Conservation (phyloP, 2,113 vertebrate genomes). For the Oxygymnocypris stewartii region DNA sequence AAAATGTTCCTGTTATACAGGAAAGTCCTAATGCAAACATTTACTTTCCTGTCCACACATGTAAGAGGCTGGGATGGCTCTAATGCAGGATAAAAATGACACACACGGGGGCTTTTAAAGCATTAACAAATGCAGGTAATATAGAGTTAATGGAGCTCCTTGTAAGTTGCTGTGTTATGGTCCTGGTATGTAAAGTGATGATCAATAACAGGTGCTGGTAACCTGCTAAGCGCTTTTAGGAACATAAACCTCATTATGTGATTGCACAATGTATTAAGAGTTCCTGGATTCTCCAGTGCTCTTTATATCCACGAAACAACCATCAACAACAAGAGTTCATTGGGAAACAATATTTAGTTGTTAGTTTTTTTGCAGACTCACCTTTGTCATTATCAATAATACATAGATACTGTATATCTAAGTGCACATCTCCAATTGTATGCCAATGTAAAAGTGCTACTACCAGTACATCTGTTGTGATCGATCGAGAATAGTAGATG, state of each 20-base stretch:
- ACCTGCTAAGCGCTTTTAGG: conserved; percentile 65
- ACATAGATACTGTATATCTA: neutral
- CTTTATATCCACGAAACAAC: conserved; percentile 9
- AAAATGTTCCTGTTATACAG: conserved; percentile 41
- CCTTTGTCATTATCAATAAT: conserved; percentile 19
- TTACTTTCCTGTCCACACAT: neutral
- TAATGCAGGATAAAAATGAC: conserved; percentile 30
- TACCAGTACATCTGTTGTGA: neutral
- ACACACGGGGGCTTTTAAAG: conserved; percentile 24
- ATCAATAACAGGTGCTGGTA: conserved; percentile 62
- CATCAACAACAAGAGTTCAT: neutral
- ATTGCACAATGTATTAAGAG: conserved; percentile 62
- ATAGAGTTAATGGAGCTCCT: conserved; percentile 62
- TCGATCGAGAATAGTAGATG: conserved; percentile 1
- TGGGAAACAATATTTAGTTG: neutral
- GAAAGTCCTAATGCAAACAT: conserved; percentile 56
- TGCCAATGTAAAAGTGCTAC: neutral
- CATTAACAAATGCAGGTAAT: conserved; percentile 37
- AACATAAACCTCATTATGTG: conserved; percentile 61
- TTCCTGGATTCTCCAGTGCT: neutral
- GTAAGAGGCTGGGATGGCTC: conserved; percentile 7
- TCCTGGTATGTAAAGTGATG: conserved; percentile 34
- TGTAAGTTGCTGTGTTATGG: conserved; percentile 48
- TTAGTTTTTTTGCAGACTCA: neutral
- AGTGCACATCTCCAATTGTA: neutral